Evolutionary conservation across 2,113 vertebrate species (phyloP).

Genomic region (Hippocampus comes): DNA sequence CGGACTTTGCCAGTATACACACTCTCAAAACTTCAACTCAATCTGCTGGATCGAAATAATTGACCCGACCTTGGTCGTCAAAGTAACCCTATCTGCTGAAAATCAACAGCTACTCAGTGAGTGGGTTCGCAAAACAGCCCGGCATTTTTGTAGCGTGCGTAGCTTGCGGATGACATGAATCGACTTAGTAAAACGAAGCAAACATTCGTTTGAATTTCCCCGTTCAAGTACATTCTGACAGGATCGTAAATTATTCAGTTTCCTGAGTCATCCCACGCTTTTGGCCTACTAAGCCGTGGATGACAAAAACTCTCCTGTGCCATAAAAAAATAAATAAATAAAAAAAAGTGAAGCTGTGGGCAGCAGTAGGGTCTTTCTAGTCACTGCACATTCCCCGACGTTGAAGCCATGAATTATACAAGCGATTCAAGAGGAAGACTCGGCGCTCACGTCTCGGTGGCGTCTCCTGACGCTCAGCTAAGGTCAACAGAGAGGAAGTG

Average conservation of each 20-base stretch:
- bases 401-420: slow-evolving; percentile 68
- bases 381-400: slow-evolving; percentile 52
- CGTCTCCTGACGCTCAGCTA: slow-evolving; percentile 33
- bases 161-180: background rate
- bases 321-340: slow-evolving; percentile 33
- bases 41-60: too few relatives aligned
- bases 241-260: slow-evolving; percentile 42
- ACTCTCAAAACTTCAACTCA: too few relatives aligned
- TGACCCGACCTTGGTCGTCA: too few relatives aligned
- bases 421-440: slow-evolving; percentile 45
- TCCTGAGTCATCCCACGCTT: slow-evolving; percentile 21
- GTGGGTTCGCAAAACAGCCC: too few relatives aligned
- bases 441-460: slow-evolving; percentile 37
- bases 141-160: too few relatives aligned
- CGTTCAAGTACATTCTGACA: slow-evolving; percentile 21
- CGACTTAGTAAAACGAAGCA: background rate
- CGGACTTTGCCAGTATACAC: background rate
- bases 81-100: too few relatives aligned
- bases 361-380: slow-evolving; percentile 26
- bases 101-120: too few relatives aligned
- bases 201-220: slow-evolving; percentile 33
- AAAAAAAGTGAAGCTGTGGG: slow-evolving; percentile 46
- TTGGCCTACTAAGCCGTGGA: slow-evolving; percentile 51
- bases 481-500: slow-evolving; percentile 27
- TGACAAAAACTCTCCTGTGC: slow-evolving; percentile 40